Base-by-base conservation (phyloP, 2,888 invertebrate genomes). In the Dasysyrphus albostriatus region DNA sequence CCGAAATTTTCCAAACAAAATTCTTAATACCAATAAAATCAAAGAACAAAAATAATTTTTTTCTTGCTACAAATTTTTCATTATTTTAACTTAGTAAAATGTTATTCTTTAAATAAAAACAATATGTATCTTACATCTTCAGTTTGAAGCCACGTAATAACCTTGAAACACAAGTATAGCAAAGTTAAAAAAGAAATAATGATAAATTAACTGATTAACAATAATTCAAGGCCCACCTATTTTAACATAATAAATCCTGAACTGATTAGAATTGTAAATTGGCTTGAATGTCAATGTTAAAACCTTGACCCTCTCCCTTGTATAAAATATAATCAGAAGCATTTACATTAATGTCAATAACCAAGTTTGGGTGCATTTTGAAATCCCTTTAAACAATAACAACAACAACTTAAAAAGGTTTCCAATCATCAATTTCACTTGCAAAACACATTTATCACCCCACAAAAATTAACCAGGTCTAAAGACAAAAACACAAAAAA, bases 341-440 rank as follows among this genome's bases (percentile, higher is more conserved):
- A 61, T 39, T 61, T 37, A 73, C 59, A 39, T 51, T 54, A 54
- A 69, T 54, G 69, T 69, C 61, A 77, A 70, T 61, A 75, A 32
- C 14, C 39, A 75, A 70, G 34, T 74, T 3, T 1, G 61, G 39
- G 47, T 42, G 56, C 51, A 34, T 37, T 39, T 29, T 32, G 34
- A 49, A 47, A 70, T 70, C 49, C 59, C 76, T 56, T 59, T 5
- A 19, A 59, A 59, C 12, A 59, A n/a, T 2, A 24, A 19, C 56
- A 14, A 61, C 49, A 49, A 49, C 10, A 24, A 12, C 51, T 10
- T 24, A 72, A 76, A 63, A 83, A 73, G 81, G 80, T 84, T 83
- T 63, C 67, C 77, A 63, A 70, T 78, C 85, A 85, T 85, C 82
- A 85, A 82, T 85, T 85, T 82, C 63, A 74, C 73, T 74, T 73